A percentile compares a stretch with the other conserved stretches of the same genome.
These are phyloP conservation scores for Cydia pomonella DNA, from an alignment of 1,140 invertebrate genomes.

Conservation along the genomic window DNA sequence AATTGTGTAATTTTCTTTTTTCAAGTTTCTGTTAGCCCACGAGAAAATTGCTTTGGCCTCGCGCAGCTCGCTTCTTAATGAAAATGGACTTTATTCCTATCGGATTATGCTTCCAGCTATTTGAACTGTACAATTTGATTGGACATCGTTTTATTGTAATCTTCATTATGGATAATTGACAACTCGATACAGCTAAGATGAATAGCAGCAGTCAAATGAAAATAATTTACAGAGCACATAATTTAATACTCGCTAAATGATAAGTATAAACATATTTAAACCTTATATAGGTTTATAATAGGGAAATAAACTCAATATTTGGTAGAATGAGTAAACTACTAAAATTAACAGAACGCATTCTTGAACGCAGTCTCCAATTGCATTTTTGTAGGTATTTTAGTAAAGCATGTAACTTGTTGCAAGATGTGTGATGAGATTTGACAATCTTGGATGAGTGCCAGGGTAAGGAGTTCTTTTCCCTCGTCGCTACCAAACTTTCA, in stretches of 20 bases:
- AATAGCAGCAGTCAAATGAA: background rate
- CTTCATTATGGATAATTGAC: slow-evolving; percentile 10
- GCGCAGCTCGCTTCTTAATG: slow-evolving; percentile 66
- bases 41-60: slow-evolving; percentile 71
- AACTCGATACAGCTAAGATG: slow-evolving; percentile 10
- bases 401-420: slow-evolving; percentile 20
- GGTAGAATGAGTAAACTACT: too few relatives aligned
- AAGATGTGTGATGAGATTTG: slow-evolving; percentile 19
- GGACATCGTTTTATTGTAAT: slow-evolving; percentile 6
- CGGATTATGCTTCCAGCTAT: slow-evolving; percentile 45
- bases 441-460: slow-evolving; percentile 16
- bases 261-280: too few relatives aligned
- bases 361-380: too few relatives aligned
- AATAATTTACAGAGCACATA: background rate
- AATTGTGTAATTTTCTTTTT: slow-evolving; percentile 78
- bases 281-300: too few relatives aligned
- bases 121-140: slow-evolving; percentile 27
- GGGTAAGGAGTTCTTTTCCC: background rate
- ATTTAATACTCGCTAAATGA: too few relatives aligned
- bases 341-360: too few relatives aligned
- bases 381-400: background rate
- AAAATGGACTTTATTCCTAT: slow-evolving; percentile 70
- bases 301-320: too few relatives aligned
- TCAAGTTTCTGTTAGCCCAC: slow-evolving; percentile 68
- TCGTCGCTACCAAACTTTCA: slow-evolving; percentile 20